Conservation (phyloP, 2,113 vertebrate species). For the Puffinus mauretanicus region DNA sequence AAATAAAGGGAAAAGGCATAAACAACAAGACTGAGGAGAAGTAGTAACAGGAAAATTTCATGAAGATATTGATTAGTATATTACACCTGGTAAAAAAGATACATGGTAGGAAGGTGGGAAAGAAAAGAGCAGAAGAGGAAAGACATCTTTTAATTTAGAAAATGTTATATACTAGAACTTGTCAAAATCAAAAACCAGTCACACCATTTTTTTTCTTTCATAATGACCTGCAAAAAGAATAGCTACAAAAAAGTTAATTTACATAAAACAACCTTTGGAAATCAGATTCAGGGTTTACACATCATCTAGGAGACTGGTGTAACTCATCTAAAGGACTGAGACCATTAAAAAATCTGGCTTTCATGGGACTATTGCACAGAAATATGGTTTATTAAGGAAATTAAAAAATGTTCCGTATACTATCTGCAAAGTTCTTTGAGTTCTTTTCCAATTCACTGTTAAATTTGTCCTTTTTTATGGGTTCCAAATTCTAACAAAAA, state of each 20-base stretch:
- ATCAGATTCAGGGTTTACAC: neutral
- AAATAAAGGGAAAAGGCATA: neutral
- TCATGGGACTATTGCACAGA: neutral
- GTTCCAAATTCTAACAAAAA: neutral
- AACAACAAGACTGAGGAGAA: neutral
- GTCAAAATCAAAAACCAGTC: neutral
- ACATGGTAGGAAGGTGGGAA: neutral
- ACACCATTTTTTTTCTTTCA: neutral
- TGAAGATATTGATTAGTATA: neutral
- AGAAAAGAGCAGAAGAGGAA: neutral
- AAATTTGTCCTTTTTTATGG: neutral
- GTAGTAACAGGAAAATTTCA: neutral
- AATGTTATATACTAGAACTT: neutral
- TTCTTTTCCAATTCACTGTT: too few species aligned
- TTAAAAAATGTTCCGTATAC: neutral
- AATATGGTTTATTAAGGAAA: neutral
- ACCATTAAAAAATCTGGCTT: neutral
- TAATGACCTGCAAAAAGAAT: neutral
- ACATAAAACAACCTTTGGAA: neutral
- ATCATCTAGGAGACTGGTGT: neutral
- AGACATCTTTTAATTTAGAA: neutral
- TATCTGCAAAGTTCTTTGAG: neutral
- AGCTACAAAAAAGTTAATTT: neutral
- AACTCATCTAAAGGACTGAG: neutral
- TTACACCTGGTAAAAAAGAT: neutral